Evolutionary conservation across 2,888 invertebrate genomes (phyloP).

Genomic region (Rhodophaea formosa): DNA sequence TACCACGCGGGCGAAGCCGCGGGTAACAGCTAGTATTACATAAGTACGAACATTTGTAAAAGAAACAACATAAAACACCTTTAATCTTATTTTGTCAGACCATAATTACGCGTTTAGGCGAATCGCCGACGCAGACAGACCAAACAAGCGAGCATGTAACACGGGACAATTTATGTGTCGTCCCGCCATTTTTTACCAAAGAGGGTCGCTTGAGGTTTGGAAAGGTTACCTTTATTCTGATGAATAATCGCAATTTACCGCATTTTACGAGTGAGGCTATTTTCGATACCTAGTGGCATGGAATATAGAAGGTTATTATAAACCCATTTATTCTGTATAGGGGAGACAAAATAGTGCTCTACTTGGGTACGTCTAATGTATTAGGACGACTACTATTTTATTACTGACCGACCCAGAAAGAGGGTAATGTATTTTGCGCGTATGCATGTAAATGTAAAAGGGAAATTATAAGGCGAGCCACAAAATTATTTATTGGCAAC

Average conservation of each 20-base stretch:
- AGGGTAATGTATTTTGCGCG: too few relatives aligned
- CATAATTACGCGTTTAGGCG: slow-evolving; percentile 3
- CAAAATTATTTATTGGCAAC: too few relatives aligned
- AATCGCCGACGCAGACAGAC: neutral
- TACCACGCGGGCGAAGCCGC: too few relatives aligned
- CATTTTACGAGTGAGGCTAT: neutral
- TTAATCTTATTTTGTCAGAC: neutral
- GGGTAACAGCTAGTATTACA: neutral
- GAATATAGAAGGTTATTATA: neutral
- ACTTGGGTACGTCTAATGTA: too few relatives aligned
- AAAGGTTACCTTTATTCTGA: neutral
- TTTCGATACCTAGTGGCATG: neutral
- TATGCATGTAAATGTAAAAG: too few relatives aligned
- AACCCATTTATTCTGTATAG: neutral
- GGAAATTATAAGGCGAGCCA: too few relatives aligned
- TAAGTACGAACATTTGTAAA: neutral
- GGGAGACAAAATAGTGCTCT: too few relatives aligned
- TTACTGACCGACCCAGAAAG: too few relatives aligned
- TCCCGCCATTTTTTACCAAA: slow-evolving; percentile 2
- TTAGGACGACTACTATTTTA: too few relatives aligned
- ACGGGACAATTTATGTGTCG: slow-evolving; percentile 9
- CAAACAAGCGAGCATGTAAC: slow-evolving; percentile 7
- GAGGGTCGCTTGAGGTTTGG: neutral
- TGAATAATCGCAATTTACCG: neutral
- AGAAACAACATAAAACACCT: too few relatives aligned